Conservation (phyloP, 2,113 vertebrate species). For the Mohoua ochrocephala region DNA sequence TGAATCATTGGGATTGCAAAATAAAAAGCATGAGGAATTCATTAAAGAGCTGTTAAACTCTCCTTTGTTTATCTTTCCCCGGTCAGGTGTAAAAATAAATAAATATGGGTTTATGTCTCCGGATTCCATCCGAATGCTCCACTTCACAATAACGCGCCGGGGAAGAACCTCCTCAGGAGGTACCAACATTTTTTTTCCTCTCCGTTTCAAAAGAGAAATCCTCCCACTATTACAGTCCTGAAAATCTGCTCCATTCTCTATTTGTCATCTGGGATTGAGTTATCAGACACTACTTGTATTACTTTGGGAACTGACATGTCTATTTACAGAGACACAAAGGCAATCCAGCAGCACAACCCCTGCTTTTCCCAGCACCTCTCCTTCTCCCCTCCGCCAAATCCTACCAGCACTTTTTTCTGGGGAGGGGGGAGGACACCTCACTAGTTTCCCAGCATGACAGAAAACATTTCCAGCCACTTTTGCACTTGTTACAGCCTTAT, state of each 20-base stretch:
- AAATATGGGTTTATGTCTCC: background rate
- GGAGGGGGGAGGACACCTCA: background rate
- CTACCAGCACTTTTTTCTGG: background rate
- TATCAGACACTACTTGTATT: slow-evolving; percentile 64
- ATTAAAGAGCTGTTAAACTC: slow-evolving; percentile 62
- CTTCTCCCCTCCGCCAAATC: background rate
- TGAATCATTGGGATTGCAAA: slow-evolving; percentile 44
- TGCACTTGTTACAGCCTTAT: slow-evolving; percentile 50
- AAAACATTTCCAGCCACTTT: slow-evolving; percentile 45
- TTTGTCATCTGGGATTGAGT: slow-evolving; percentile 64
- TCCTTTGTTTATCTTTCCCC: slow-evolving; percentile 67
- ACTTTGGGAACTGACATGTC: slow-evolving; percentile 68
- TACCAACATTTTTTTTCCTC: background rate
- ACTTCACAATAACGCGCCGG: background rate
- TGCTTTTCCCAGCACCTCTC: background rate
- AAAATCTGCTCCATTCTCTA: slow-evolving; percentile 51
- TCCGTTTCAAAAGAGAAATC: background rate
- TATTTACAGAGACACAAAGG: slow-evolving; percentile 75
- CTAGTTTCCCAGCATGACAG: background rate
- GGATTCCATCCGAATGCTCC: background rate
- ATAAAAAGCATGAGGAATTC: slow-evolving; percentile 44
- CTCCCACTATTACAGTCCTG: slow-evolving; percentile 17
- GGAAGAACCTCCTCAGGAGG: background rate
- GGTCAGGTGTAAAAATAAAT: slow-evolving; percentile 50
- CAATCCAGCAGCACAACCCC: slow-evolving; percentile 22